Conservation (phyloP, 2,888 invertebrate species). For the Polietes domitor region DNA sequence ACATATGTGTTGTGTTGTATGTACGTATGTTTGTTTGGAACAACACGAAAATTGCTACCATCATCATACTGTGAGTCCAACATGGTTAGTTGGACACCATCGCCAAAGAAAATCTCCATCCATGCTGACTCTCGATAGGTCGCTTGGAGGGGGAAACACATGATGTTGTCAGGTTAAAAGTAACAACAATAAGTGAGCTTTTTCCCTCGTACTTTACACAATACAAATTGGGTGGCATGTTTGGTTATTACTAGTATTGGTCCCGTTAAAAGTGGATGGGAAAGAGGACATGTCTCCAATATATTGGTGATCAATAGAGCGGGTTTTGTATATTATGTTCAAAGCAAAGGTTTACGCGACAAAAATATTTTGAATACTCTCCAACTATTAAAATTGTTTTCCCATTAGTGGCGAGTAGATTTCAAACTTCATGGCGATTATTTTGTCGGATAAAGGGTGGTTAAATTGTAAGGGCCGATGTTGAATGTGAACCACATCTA, state of each 20-base stretch:
- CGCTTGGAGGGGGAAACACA: constrained; percentile 32
- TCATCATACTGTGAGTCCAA: constrained; percentile 49
- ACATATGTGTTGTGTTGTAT: constrained; percentile 24
- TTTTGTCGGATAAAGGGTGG: too few species aligned
- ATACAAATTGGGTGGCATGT: neutral
- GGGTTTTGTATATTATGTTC: too few species aligned
- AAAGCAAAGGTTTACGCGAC: too few species aligned
- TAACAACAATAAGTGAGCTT: constrained; percentile 52
- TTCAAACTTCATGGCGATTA: too few species aligned
- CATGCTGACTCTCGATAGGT: neutral
- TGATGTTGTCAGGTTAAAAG: constrained; percentile 56
- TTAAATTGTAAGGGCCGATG: too few species aligned
- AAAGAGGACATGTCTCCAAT: too few species aligned
- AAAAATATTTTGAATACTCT: too few species aligned
- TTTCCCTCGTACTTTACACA: neutral
- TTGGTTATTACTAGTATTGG: neutral
- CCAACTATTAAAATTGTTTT: too few species aligned
- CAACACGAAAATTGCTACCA: constrained; percentile 56
- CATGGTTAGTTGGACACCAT: constrained; percentile 35
- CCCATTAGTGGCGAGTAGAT: too few species aligned
- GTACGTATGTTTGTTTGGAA: constrained; percentile 29
- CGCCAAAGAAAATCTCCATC: constrained; percentile 44
- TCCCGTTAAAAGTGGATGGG: too few species aligned
- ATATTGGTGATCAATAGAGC: too few species aligned
- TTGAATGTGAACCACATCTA: too few species aligned